Evolutionary conservation across 2,113 vertebrate genomes (phyloP), one percentile per base, ranked within the genome.

Genomic region (Tyto alba): DNA sequence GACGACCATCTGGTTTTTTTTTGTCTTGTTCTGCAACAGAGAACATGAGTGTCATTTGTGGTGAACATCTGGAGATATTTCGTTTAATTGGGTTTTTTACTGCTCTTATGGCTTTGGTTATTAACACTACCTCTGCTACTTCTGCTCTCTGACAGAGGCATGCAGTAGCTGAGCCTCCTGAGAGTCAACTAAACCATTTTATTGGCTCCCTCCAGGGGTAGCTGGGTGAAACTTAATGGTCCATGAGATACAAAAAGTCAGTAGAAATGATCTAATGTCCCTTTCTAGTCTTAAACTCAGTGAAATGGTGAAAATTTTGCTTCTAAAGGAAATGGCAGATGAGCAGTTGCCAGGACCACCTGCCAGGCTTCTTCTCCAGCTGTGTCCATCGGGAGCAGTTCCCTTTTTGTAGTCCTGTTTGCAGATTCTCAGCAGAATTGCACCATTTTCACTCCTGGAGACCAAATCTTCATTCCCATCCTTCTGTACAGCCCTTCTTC

Each of bases 221-320:
- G 60, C 95, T 85, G 89, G 94, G 52, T 88, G 71, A 95, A 97
- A 85, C 81, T 88, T 95, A 96, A 97, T 81, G 69, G 74, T 73
- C 93, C 85, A 29, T 95, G 93, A 94, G 90, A 93, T 80, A 79
- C 72, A 91, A n/a, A 73, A 96, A 96, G 92, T 96, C 95, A 94
- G 85, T 86, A 91, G 85, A 93, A 96, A 76, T 95, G 45, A 95
- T 96, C 87, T 95, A 83, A 97, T 96, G 71, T 96, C 93, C 91
- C 91, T 85, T 88, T 85, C 79, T 85, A 90, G 88, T 64, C 93
- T 93, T 95, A 96, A 97, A 96, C 57, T 78, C 87, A 94, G 62
- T 95, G 95, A 95, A 95, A 91, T 77, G 95, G 71, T 80, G 78
- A 96, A 97, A 96, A 89, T 87, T 72, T 62, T 73, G 41, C 62